Evolutionary conservation across 1,140 invertebrate species (phyloP), one percentile per base, ranked within the genome.

Genomic region (Neocloeon triangulifer): DNA sequence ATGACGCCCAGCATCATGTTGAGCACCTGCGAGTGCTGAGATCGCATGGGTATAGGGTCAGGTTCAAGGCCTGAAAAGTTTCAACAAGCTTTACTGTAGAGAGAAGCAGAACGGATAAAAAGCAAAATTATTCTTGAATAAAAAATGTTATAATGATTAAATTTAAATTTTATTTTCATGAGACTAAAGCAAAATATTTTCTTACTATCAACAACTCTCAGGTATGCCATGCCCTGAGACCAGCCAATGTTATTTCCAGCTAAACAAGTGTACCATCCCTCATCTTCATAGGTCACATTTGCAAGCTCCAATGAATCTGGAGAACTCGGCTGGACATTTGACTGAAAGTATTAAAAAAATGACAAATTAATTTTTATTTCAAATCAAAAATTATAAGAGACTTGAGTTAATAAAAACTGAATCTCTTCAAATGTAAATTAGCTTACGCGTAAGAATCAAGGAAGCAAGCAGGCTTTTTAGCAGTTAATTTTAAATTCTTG

Each of bases 261-360:
- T 4, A 89, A 59, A 47, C 89, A 96, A 0, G 79, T 78, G 47
- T 95, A 95, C 79, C 79, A 91, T 1, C 85, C 88, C 49, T 84
- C 78, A 42, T 91, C 74, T 20, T 73, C 68, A 35, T 74, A 61
- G 0, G 80, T 88, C 0, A 92, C 74, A 47, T 94, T 92, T 27
- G 61, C 57, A 13, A 95, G 45, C 5, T 65, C 61, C 6, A 91
- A 51, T 9, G 73, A 50, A 51, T 88, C 70, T 0, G 70, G 67
- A 41, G 73, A n/a, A n/a, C n/a, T n/a, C n/a, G n/a, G n/a, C n/a
- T n/a, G n/a, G n/a, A 49, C 3, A 40, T 46, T n/a, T n/a, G n/a
- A n/a, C n/a, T n/a, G n/a, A n/a, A n/a, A n/a, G n/a, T n/a, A n/a
- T n/a, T n/a, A n/a, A n/a, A n/a, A n/a, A n/a, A n/a, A n/a, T n/a